Evolutionary conservation across 2,888 invertebrate genomes (phyloP), one percentile per base, ranked within the genome.

Genomic region (Glyphotaelius pellucidus): DNA sequence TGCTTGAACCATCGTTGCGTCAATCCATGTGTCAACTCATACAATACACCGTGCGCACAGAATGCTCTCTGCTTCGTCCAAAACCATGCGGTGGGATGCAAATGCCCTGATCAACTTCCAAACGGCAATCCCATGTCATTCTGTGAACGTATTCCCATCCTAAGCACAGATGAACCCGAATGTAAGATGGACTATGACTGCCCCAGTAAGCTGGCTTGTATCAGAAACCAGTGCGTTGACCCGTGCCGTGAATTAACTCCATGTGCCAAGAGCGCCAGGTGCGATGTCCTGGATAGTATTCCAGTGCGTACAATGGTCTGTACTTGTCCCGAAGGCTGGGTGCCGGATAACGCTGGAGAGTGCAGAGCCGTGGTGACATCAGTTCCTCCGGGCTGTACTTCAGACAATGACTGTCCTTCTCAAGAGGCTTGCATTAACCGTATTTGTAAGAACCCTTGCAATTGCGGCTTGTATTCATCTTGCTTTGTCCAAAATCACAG

Each of bases 231-330:
- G 94, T 98, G 98, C 95, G 97, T 97, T 15, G 97, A 98, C 95
- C 98, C 98, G 42, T 98, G 98, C 94, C 96, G 95, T 25, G 97
- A 97, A 94, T 96, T 98, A 31, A 97, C 97, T 94, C 98, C 98
- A 1, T 99, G 98, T 94, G 96, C 97, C 89, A 96, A 96, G 92
- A 97, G 97, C 90, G 97, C 98, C 7, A 96, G 97, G 90, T 99
- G 99, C 95, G 97, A 97, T 92, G 98, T 98, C 19, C 96, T 98
- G 30, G 98, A 99, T 94, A 98, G 98, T 92, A 96, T 98, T 81
- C 98, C 98, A 35, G 98, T 98, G 90, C 96, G 98, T 93, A 98
- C 98, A 5, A 97, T 99, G 97, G 97, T 98, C 87, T 99, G 98
- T 94, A 98, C 98, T 92, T 98, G 98, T 94, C 98, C 98, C 0